Evolutionary conservation across 2,797 vertebrate genomes (phyloP), one percentile per base, ranked within the genome.

Genomic region (Pagetopsis macropterus): DNA sequence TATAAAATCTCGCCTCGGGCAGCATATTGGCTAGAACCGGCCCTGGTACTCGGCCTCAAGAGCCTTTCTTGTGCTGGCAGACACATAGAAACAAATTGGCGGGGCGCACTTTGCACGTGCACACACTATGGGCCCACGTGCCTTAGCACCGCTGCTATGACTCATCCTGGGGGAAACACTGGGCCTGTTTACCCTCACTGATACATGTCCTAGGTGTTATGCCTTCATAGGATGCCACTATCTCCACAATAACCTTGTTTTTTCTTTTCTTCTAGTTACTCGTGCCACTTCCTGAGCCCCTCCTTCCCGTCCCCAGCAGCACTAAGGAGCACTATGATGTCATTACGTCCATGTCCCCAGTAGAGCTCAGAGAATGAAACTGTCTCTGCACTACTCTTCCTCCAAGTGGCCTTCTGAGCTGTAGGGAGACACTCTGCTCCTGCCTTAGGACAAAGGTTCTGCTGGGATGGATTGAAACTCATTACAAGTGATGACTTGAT

Each of bases 221-320:
- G 8, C 33, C 33, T 37, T 37, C 33, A 37, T 37, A 37, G 8
- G 33, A 37, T 37, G 33, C 33, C 33, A 37, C 5, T 37, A 9
- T 37, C 6, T 37, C 33, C 5, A 37, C 33, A 37, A 37, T 37
- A 37, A 8, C 33, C 33, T 37, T 60, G 31, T 40, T 44, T 11
- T 19, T 9, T 33, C 27, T 8, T 21, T 40, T 49, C n/a, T 27
- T 59, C 14, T 3, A 85, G 83, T 65, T 23, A 16, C 3, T 7
- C 0, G 3, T 40, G 7, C 4, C 16, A 1, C 1, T 50, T 40
- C 3, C 17, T 12, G 12, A 10, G 16, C 4, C 11, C 0, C 3
- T 0, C 12, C 0, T 0, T 0, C 1, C 3, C 46, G 1, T 9
- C 14, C 2, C 1, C 56, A 1, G 1, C 59, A n/a, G 9, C 54